Evolutionary conservation across 2,888 invertebrate genomes (phyloP), one percentile per base, ranked within the genome.

Genomic region (Trichacis sp.): DNA sequence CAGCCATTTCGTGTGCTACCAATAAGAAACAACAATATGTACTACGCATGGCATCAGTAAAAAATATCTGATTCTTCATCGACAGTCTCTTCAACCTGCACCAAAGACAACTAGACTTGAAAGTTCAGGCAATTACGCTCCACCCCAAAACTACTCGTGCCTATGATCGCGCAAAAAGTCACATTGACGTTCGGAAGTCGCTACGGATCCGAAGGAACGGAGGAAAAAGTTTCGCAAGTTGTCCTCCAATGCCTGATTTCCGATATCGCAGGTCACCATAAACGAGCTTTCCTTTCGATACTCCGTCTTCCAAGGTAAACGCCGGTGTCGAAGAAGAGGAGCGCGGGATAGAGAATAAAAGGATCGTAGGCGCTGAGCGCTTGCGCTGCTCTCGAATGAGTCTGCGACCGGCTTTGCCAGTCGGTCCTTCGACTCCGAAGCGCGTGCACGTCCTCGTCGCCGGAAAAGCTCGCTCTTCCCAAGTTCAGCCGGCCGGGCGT

Each of bases 391-490:
- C 51, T 60, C 64, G 52, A 52, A 63, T 63, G 67, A 59, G 63
- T 57, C 73, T 67, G 73, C 75, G 71, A 70, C 72, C 24, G 72
- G 77, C 76, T 79, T 79, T 72, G 74, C 72, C 79, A 81, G 82
- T 82, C 78, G 81, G 79, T 75, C 77, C 76, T 80, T 77, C 76
- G 81, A 78, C 81, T 76, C 78, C 78, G 81, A 73, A 76, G 78
- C 80, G 82, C 76, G 78, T 74, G 74, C 77, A 81, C 77, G 73
- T 70, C 29, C 5, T 2, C 6, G 33, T 33, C 33, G n/a, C 33
- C 40, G 40, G 40, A 40, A 40, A 40, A 40, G 40, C 40, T 9
- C 2, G 11, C 4, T 40, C 14, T 15, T 15, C n/a, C 15, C 24
- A 8, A 12, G 33, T 15, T 40, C 14, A 40, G n/a, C 40, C 15